Percentiles rank a stretch among this genome's conserved stretches.
phyloP scores from a whole-genome alignment of 2,113 vertebrate species.

The Nerophis ophidion region DNA sequence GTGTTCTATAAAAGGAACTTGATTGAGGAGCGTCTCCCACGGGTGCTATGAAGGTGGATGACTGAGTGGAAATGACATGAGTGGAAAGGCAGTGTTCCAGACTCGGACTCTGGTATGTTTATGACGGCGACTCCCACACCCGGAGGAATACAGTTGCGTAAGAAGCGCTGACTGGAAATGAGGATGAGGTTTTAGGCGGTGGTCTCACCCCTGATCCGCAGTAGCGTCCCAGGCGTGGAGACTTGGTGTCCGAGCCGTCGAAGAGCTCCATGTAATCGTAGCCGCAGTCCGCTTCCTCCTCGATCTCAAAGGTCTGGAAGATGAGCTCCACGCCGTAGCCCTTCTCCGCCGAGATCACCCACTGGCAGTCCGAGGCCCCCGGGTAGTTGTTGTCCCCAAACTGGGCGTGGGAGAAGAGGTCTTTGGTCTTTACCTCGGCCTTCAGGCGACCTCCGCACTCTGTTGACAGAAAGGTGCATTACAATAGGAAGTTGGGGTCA shows the following conservation, averaged over 20 bases:
- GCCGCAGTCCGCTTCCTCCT: slow-evolving; percentile 91
- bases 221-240: slow-evolving; percentile 88
- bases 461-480: slow-evolving; percentile 36
- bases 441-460: slow-evolving; percentile 88
- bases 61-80: slow-evolving; percentile 56
- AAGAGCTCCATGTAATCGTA: slow-evolving; percentile 97
- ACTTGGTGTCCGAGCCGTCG: slow-evolving; percentile 84
- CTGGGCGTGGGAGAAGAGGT: slow-evolving; percentile 92
- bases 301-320: slow-evolving; percentile 95
- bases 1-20: slow-evolving; percentile 59
- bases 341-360: slow-evolving; percentile 91
- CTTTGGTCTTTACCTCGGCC: slow-evolving; percentile 91
- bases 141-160: slow-evolving; percentile 9
- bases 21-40: slow-evolving; percentile 45
- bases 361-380: slow-evolving; percentile 84
- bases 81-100: too few species aligned
- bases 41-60: slow-evolving; percentile 23
- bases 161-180: slow-evolving; percentile 14
- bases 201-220: slow-evolving; percentile 88
- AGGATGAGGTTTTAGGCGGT: not conserved
- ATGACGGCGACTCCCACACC: slow-evolving; percentile 23
- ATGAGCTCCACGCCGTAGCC: slow-evolving; percentile 92
- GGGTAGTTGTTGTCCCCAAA: slow-evolving; percentile 97
- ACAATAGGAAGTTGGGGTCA: not conserved
- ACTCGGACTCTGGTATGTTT: too few species aligned